These are phyloP conservation scores for Oopsacas minuta DNA, from an alignment of 37 sponge, comb jelly and placozoan genomes.

Conservation along the genomic window DNA sequence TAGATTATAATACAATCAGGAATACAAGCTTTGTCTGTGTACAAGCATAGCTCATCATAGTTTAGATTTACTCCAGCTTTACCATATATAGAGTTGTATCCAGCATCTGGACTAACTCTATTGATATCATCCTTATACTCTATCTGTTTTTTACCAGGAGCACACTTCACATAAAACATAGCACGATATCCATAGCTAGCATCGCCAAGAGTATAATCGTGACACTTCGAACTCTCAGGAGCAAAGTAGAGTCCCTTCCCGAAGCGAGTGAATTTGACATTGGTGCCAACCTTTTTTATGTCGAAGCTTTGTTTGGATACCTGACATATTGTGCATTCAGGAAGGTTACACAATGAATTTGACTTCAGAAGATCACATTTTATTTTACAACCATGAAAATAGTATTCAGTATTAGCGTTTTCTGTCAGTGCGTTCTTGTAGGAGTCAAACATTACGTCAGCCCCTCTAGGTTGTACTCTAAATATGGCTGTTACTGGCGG, in stretches of 20 bases:
- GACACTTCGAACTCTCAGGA: constrained; percentile 60
- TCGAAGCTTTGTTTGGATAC: constrained; percentile 17
- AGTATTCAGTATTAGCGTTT: background rate
- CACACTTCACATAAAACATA: constrained; percentile 46
- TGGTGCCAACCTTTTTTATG: constrained; percentile 7
- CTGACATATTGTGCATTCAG: background rate
- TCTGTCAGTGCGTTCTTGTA: background rate
- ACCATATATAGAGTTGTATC: constrained; percentile 47
- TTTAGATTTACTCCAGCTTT: constrained; percentile 34
- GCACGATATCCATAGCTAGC: constrained; percentile 29
- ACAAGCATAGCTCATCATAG: constrained; percentile 50
- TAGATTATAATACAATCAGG: constrained; percentile 55
- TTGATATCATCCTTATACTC: constrained; percentile 20
- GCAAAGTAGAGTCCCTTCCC: constrained; percentile 70
- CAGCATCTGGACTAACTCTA: constrained; percentile 33
- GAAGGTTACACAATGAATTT: background rate
- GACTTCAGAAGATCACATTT: background rate
- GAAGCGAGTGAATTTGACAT: constrained; percentile 39
- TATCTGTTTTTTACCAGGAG: constrained; percentile 39
- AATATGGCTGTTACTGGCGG: background rate
- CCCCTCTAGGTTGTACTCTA: background rate
- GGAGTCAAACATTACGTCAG: background rate
- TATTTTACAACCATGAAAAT: background rate
- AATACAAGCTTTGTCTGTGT: constrained; percentile 28
- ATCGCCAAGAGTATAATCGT: constrained; percentile 57